Base-by-base conservation (phyloP, 2,888 invertebrate genomes). In the Mamestra brassicae region DNA sequence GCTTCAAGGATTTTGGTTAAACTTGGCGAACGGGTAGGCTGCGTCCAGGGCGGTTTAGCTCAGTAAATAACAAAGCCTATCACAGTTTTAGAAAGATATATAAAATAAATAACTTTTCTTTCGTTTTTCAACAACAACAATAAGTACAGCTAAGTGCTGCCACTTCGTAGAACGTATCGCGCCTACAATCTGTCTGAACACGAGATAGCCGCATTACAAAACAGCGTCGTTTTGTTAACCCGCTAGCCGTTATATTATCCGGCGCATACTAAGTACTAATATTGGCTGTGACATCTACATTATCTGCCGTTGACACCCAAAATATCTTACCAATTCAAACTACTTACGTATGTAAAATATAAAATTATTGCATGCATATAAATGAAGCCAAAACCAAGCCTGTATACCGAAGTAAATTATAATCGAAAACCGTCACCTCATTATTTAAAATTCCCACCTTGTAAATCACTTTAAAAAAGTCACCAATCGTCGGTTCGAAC, bases 381-480 rank as follows among this genome's bases (percentile, higher is more conserved):
- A 54, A 38, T 60, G 1, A 68, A 71, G 0, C 38, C 45, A 60
- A 64, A 58, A 68, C 4, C n/a, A 42, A 61, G 47, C 36, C 11
- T 45, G 47, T 45, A 42, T 42, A 42, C n/a, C 0, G 36, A 70
- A 42, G 36, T 52, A 11, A 60, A 60, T 68, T 67, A 54, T 68
- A 54, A 75, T 54, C 68, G 45, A 52, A 45, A 72, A 45, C 57
- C 34, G 26, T 57, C 78, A 76, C 74, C 78, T 76, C 74, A 84
- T 78, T 77, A 86, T 75, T 84, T 45, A 66, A 71, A 76, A 63
- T 26, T 42, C 50, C 36, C 57, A 73, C 71, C 73, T 74, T 81
- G 77, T 74, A 79, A 81, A 84, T 78, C 80, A 83, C 76, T 80
- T 80, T 68, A 60, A 52, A 81, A 84, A 80, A 79, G 69, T 78